These are phyloP conservation scores for Gymnocheta viridis DNA, from an alignment of 2,888 invertebrate genomes.

Conservation along the genomic window DNA sequence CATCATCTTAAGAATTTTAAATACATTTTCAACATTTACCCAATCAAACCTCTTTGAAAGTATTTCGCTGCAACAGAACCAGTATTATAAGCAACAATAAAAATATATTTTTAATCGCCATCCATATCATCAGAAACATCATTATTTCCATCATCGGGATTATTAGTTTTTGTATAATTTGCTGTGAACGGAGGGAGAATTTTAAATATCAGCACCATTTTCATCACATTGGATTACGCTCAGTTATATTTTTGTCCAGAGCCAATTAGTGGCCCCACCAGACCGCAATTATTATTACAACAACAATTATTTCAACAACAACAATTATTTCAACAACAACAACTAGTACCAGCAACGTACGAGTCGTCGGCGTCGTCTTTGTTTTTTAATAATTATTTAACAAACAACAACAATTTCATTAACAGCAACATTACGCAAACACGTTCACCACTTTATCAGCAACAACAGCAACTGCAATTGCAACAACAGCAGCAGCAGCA, in stretches of 20 bases:
- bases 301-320: slow-evolving; percentile 73
- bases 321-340: slow-evolving; percentile 74
- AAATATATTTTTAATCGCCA: not conserved
- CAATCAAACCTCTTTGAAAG: not conserved
- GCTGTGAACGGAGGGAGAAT: slow-evolving; percentile 32
- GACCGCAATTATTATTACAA: slow-evolving; percentile 76
- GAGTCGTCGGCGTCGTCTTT: slow-evolving; percentile 72
- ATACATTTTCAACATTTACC: not conserved
- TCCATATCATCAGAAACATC: not conserved
- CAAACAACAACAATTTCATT: slow-evolving; percentile 56
- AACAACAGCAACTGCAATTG: slow-evolving; percentile 58
- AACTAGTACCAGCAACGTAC: slow-evolving; percentile 74
- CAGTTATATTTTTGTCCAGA: slow-evolving; percentile 81
- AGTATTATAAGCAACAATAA: slow-evolving; percentile 7
- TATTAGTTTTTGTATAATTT: slow-evolving; percentile 12
- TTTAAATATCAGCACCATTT: slow-evolving; percentile 66
- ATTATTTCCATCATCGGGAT: not conserved
- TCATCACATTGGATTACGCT: slow-evolving; percentile 82
- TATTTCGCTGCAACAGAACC: not conserved
- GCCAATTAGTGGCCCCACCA: slow-evolving; percentile 81
- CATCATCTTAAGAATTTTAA: not conserved
- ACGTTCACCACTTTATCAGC: slow-evolving; percentile 55
- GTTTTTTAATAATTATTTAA: slow-evolving; percentile 64
- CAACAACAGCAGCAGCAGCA: slow-evolving; percentile 58
- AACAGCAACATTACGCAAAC: slow-evolving; percentile 64